A percentile compares a stretch with the other conserved stretches of the same genome.
Evolutionary conservation across 2,888 invertebrate species (phyloP).

Genomic region (Phengaris alcon): DNA sequence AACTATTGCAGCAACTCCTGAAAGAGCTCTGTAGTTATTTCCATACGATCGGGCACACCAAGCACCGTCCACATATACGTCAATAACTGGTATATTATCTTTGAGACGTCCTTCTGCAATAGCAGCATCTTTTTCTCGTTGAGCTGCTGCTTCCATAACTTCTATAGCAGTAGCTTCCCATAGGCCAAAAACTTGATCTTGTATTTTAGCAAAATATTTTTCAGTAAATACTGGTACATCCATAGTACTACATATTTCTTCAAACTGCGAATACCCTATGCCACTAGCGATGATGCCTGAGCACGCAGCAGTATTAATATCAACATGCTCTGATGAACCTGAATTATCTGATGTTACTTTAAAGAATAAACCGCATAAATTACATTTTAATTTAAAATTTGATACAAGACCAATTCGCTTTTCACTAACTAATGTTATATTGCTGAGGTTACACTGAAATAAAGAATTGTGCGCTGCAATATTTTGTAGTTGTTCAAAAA

Average conservation of each 20-base stretch:
- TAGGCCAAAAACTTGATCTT: constrained; percentile 32
- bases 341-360: too few relatives aligned
- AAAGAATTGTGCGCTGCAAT: too few relatives aligned
- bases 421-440: too few relatives aligned
- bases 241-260: constrained; percentile 30
- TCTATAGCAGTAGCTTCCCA: constrained; percentile 18
- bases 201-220: constrained; percentile 16
- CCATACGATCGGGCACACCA: constrained; percentile 37
- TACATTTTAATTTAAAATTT: too few relatives aligned
- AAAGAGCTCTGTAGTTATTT: constrained; percentile 20
- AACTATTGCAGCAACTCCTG: constrained; percentile 25
- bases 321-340: not conserved
- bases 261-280: constrained; percentile 32
- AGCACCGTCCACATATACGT: constrained; percentile 37
- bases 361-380: too few relatives aligned
- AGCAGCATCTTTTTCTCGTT: too few relatives aligned
- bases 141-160: too few relatives aligned
- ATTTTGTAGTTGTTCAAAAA: too few relatives aligned
- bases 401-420: too few relatives aligned
- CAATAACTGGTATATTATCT: constrained; percentile 33
- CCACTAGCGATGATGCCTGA: constrained; percentile 35
- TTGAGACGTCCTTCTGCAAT: constrained; percentile 26
- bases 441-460: too few relatives aligned
- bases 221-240: constrained; percentile 29
- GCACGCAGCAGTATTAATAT: constrained; percentile 33